A percentile compares a stretch with the other conserved stretches of the same genome.
phyloP scores from a whole-genome alignment of 2,113 vertebrate species.

The Myrmecophaga tridactyla region DNA sequence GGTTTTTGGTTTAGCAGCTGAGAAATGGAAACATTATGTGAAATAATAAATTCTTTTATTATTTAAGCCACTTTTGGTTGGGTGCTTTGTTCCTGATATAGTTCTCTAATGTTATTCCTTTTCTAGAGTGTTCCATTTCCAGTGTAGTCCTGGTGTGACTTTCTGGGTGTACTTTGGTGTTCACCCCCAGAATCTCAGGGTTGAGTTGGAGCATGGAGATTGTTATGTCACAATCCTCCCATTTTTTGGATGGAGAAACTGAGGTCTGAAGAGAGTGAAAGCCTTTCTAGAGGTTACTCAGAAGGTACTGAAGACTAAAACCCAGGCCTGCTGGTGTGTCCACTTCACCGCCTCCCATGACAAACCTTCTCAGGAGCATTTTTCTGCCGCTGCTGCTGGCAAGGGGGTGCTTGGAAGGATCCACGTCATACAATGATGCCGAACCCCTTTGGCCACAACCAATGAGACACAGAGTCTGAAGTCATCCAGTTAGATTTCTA shows the following conservation, averaged over 20 bases:
- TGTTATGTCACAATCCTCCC: neutral
- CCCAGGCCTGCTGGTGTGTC: accelerated
- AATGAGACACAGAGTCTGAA: neutral
- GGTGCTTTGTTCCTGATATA: neutral
- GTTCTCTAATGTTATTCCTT: neutral
- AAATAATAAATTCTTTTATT: neutral
- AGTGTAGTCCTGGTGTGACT: neutral
- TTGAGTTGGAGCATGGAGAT: neutral
- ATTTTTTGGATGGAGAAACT: neutral
- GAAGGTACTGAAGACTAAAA: neutral
- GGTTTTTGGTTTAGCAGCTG: no score
- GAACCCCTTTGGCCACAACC: neutral
- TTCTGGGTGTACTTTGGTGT: neutral
- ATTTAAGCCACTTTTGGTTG: neutral
- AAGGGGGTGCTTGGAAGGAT: no score
- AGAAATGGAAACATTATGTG: no score
- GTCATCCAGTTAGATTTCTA: neutral
- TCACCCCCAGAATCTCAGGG: neutral
- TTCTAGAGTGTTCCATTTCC: neutral
- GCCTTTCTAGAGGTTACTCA: neutral
- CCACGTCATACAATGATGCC: accelerated
- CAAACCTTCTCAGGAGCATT: neutral
- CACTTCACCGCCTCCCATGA: neutral
- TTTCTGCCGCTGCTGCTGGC: accelerated
- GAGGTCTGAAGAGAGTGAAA: neutral